Evolutionary conservation across 2,113 vertebrate species (phyloP).

Genomic region (Dicerorhinus sumatrensis): DNA sequence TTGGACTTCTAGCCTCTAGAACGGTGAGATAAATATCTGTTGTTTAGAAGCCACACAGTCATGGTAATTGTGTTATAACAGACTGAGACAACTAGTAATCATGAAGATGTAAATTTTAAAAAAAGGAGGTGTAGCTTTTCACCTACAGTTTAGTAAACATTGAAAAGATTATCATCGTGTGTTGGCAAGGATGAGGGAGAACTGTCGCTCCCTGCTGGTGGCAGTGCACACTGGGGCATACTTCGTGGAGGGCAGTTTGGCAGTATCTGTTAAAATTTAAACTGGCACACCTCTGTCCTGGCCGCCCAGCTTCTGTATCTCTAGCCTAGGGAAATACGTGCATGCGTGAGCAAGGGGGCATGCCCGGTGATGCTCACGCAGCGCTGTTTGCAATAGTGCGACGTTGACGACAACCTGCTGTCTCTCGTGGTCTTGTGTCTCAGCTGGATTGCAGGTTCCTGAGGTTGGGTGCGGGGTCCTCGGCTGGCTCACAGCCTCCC

Average conservation of each 20-base stretch:
- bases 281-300: background rate
- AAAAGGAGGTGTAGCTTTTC: background rate
- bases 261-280: background rate
- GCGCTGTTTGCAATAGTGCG: rapidly evolving
- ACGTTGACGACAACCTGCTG: rapidly evolving
- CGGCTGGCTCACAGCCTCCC: background rate
- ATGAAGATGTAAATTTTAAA: background rate
- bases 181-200: background rate
- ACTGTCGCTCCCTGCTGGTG: background rate
- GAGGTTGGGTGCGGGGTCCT: background rate
- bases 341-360: rapidly evolving
- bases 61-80: background rate
- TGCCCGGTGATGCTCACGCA: rapidly evolving
- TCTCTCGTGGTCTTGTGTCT: background rate
- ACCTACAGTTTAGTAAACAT: background rate
- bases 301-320: background rate
- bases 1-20: background rate
- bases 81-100: background rate
- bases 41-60: background rate
- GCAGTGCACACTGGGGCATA: rapidly evolving
- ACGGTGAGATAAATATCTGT: background rate
- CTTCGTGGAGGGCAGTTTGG: background rate
- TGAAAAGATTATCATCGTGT: background rate
- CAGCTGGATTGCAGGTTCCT: background rate
- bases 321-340: background rate